phyloP scores from a whole-genome alignment of 2,113 vertebrate genomes.

The Orthonyx spaldingii region DNA sequence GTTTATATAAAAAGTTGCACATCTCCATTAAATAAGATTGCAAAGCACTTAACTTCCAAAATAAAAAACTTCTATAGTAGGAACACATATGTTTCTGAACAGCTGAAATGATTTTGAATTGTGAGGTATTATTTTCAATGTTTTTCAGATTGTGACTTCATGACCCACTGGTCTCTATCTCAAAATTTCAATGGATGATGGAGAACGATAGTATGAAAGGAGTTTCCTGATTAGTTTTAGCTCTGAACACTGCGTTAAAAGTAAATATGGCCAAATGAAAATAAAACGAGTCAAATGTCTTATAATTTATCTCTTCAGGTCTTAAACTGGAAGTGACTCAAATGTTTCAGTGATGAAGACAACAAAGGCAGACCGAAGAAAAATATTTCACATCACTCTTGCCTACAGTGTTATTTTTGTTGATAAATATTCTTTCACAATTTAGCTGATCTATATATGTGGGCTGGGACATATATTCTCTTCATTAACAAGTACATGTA shows the following conservation, averaged over 20 bases:
- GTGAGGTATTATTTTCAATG: neutral
- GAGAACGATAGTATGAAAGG: neutral
- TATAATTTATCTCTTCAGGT: neutral
- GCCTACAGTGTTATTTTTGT: neutral
- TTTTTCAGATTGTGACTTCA: neutral
- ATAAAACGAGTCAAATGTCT: neutral
- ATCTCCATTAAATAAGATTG: neutral
- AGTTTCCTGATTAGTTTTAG: neutral
- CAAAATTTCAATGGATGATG: neutral
- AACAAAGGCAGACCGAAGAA: neutral
- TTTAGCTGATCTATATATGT: neutral
- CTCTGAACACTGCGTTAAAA: neutral
- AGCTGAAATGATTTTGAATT: neutral
- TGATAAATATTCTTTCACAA: neutral
- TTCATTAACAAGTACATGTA: neutral
- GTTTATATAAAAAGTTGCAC: neutral
- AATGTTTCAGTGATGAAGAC: neutral
- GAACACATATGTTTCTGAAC: neutral
- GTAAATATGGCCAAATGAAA: neutral
- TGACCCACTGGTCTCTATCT: neutral
- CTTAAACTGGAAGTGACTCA: neutral
- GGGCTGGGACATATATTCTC: neutral
- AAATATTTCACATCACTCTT: neutral
- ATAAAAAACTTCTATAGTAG: neutral
- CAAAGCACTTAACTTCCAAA: neutral